A percentile compares a stretch with the other conserved stretches of the same genome.
phyloP scores from a whole-genome alignment of 2,888 invertebrate genomes.

The Oscheius sp. region DNA sequence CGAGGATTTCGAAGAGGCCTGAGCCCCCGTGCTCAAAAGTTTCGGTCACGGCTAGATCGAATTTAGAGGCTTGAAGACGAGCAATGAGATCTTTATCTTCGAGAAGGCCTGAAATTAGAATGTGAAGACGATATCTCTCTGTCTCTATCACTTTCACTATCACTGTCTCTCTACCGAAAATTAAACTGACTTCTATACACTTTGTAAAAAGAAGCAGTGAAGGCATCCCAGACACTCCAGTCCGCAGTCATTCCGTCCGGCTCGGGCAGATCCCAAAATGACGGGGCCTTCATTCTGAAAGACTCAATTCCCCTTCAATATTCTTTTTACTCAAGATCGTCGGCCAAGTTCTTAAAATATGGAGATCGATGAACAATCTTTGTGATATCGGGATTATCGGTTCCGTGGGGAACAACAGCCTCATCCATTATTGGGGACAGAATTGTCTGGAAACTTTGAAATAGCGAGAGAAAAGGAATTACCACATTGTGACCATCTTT shows the following conservation, averaged over 20 bases:
- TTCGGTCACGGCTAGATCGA: constrained; percentile 22
- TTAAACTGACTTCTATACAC: constrained; percentile 2
- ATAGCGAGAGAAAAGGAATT: neutral
- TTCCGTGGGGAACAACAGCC: neutral
- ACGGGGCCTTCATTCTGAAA: constrained; percentile 10
- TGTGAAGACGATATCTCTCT: neutral
- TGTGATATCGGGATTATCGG: neutral
- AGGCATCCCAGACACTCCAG: neutral
- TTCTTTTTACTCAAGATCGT: neutral
- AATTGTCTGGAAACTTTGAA: constrained; percentile 9
- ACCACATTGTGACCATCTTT: constrained; percentile 32
- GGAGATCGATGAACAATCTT: neutral
- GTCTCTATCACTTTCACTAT: neutral
- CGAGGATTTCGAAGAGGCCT: neutral
- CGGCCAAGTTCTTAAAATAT: neutral
- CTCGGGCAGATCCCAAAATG: constrained; percentile 20
- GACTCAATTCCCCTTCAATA: neutral
- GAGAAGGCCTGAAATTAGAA: constrained; percentile 3
- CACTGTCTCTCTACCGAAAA: too few relatives aligned
- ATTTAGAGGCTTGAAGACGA: constrained; percentile 9
- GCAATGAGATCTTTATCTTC: constrained; percentile 14
- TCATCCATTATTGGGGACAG: constrained; percentile 7
- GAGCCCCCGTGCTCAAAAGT: neutral
- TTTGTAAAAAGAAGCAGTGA: neutral
- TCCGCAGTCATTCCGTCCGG: neutral